Evolutionary conservation across 2,888 invertebrate species (phyloP), one percentile per base, ranked within the genome.

Genomic region (Meandrusa payeni): DNA sequence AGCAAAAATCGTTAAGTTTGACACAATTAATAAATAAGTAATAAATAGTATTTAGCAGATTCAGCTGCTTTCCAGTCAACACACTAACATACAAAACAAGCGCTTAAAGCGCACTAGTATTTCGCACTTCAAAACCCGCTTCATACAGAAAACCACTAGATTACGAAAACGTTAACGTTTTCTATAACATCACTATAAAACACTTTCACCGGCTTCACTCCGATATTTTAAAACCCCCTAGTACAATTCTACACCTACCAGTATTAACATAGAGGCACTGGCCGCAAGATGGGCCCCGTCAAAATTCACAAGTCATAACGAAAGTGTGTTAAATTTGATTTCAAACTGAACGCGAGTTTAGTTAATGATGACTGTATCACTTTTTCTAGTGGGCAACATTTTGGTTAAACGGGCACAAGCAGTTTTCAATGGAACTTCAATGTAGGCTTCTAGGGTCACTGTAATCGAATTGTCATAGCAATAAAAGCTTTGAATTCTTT

Each of bases 251-350:
- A 20, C 15, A 9, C 13, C 19, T 26, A 7, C 2, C 9, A 5
- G 9, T 27, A 27, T 28, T 27, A 39, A 26, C 24, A 26, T 22
- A n/a, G 17, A 27, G 4, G 7, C 11, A 29, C 6, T 13, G 15
- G 10, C 13, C n/a, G 23, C 19, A 6, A 10, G 13, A 20, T 10
- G n/a, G 32, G 23, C 39, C 20, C 20, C 38, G 23, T 22, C 23
- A 46, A 53, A 47, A 51, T 36, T 28, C 38, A 49, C 61, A 47
- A 61, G 61, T 67, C 66, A 67, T 50, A 52, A 49, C 45, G 55
- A 63, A 68, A 64, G 63, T 61, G 41, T 55, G 60, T 36, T 60
- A 39, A 44, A 44, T 28, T 28, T 23, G 22, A 33, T 38, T 39
- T 44, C 39, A 39, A 44, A 33, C 12, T 28, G 41, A 36, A 37